These are phyloP conservation scores for Luffia ferchaultella DNA, from an alignment of 2,888 invertebrate genomes.

Conservation along the genomic window DNA sequence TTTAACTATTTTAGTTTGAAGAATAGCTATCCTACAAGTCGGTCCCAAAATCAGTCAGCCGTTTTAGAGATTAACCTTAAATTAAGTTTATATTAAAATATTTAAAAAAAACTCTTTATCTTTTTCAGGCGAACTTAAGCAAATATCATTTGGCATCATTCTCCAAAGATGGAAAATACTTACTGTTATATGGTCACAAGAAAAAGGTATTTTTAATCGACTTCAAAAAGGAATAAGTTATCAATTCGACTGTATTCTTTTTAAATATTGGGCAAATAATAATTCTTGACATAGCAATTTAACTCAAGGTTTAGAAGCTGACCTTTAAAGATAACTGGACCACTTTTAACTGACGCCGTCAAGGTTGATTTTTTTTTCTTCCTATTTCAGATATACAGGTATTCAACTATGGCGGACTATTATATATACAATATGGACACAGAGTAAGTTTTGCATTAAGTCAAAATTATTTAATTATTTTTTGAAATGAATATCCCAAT, in stretches of 20 bases:
- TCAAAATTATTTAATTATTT: no score
- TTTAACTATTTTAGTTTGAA: no score
- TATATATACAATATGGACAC: conserved; percentile 66
- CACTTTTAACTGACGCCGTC: neutral
- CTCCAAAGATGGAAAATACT: conserved; percentile 38
- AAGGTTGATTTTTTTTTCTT: neutral
- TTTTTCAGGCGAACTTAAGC: conserved; percentile 32
- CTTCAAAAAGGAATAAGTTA: neutral
- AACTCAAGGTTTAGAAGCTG: neutral
- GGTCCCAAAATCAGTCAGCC: no score
- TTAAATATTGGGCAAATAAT: neutral
- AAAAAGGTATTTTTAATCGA: conserved; percentile 25
- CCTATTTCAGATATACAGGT: conserved; percentile 69
- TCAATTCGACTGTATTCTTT: neutral
- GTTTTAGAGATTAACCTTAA: no score
- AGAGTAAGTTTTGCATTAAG: conserved; percentile 41
- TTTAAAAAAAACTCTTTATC: no score
- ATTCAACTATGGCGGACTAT: conserved; percentile 71
- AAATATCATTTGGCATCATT: conserved; percentile 33
- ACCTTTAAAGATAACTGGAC: neutral
- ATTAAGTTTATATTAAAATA: no score
- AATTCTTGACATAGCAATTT: neutral
- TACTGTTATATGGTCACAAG: conserved; percentile 30
- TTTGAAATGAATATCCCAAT: no score
- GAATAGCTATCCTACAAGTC: no score